phyloP scores from a whole-genome alignment of 2,888 invertebrate species.

The Cerastoderma edule region DNA sequence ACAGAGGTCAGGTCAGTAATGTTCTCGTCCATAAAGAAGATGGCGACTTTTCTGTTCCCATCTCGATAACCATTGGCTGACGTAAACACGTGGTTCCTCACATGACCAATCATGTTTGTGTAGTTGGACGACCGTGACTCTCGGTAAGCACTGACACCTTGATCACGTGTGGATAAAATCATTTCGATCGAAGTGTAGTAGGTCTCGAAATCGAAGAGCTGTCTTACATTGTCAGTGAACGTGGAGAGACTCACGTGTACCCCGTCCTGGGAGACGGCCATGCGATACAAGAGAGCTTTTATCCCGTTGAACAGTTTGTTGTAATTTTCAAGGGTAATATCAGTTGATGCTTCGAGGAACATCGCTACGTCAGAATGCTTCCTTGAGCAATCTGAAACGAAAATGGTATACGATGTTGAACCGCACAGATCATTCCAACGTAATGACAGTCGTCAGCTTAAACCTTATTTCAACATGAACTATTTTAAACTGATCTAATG shows the following conservation, averaged over 20 bases:
- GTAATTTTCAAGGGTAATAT: background rate
- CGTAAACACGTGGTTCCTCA: background rate
- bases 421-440: too few species aligned
- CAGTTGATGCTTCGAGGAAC: background rate
- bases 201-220: background rate
- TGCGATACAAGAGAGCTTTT: background rate
- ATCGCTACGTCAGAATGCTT: background rate
- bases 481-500: too few species aligned
- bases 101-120: background rate
- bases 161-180: too few species aligned
- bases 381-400: slow-evolving; percentile 2
- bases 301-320: background rate
- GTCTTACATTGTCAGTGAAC: background rate
- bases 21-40: background rate
- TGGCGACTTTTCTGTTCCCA: background rate
- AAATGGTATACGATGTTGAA: too few species aligned
- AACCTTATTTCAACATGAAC: too few species aligned
- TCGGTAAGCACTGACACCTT: too few species aligned
- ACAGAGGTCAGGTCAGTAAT: background rate
- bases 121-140: background rate
- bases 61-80: slow-evolving; percentile 2
- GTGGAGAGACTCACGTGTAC: slow-evolving; percentile 1
- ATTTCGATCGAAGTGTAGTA: background rate
- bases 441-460: too few species aligned
- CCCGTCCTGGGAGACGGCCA: background rate